These are phyloP conservation scores for Cydia strobilella DNA, from an alignment of 1,140 invertebrate species.

Conservation along the genomic window DNA sequence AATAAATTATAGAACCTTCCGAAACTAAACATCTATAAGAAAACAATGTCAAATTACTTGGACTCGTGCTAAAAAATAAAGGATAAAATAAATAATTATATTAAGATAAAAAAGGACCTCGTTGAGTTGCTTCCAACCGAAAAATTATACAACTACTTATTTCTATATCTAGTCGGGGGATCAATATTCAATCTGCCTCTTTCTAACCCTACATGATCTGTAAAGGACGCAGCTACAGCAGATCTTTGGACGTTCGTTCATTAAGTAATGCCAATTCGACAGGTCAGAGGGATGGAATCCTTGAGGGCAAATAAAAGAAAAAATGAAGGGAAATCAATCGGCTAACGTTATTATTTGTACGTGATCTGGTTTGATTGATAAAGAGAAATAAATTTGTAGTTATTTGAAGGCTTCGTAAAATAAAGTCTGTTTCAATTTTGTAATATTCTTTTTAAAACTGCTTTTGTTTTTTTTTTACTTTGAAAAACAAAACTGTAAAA, in stretches of 20 bases:
- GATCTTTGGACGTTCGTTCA: conserved; percentile 25
- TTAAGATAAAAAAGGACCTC: conserved; percentile 39
- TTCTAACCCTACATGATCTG: conserved; percentile 36
- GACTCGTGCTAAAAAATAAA: background rate
- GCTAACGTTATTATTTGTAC: conserved; percentile 57
- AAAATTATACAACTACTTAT: conserved; percentile 46
- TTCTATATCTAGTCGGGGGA: conserved; percentile 39
- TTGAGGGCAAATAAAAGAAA: conserved; percentile 54
- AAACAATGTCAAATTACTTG: background rate
- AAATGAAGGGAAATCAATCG: conserved; percentile 60
- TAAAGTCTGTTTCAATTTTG: conserved; percentile 9
- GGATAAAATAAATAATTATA: conserved; percentile 34
- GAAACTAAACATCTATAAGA: conserved; percentile 2
- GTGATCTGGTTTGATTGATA: conserved; percentile 51
- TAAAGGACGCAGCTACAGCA: background rate
- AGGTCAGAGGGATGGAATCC: conserved; percentile 51
- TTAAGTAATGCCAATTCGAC: conserved; percentile 35
- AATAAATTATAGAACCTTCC: background rate
- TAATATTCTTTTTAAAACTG: background rate
- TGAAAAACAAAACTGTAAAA: background rate
- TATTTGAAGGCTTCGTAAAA: conserved; percentile 31
- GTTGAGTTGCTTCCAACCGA: conserved; percentile 39
- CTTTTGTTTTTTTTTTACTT: no score
- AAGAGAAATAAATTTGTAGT: conserved; percentile 13
- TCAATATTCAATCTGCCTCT: conserved; percentile 37